phyloP scores from a whole-genome alignment of 1,140 invertebrate species.

The Drosophila kikkawai region DNA sequence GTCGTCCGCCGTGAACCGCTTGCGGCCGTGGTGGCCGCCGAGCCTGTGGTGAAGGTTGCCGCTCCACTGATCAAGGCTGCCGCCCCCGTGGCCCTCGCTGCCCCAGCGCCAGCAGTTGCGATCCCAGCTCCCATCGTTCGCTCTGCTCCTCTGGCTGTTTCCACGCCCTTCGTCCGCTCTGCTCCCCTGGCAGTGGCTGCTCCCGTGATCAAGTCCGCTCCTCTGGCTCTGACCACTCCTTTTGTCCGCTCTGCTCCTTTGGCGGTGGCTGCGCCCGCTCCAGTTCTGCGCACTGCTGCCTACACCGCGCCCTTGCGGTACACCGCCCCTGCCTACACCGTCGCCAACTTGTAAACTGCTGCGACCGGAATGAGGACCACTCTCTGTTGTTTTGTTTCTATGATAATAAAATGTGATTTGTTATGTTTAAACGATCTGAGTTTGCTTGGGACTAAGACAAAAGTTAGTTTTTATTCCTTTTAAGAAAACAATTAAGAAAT shows the following conservation, averaged over 20 bases:
- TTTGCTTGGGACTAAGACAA: neutral
- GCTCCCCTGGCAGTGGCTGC: slow-evolving; percentile 48
- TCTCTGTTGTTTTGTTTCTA: slow-evolving; percentile 29
- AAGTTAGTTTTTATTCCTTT: neutral
- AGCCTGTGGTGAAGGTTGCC: slow-evolving; percentile 63
- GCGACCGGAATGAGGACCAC: neutral
- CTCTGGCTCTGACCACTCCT: slow-evolving; percentile 54
- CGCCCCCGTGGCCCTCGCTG: slow-evolving; percentile 68
- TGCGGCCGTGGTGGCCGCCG: slow-evolving; percentile 56
- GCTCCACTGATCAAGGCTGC: slow-evolving; percentile 53
- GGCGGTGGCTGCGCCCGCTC: slow-evolving; percentile 47
- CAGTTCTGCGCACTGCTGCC: slow-evolving; percentile 41
- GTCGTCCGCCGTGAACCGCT: slow-evolving; percentile 84
- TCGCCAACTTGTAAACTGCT: slow-evolving; percentile 62
- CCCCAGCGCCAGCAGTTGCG: slow-evolving; percentile 43
- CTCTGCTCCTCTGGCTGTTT: slow-evolving; percentile 61
- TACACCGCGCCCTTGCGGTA: slow-evolving; percentile 60
- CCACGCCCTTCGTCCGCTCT: slow-evolving; percentile 51
- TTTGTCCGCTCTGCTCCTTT: slow-evolving; percentile 68
- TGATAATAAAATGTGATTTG: slow-evolving; percentile 70
- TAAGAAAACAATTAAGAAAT: neutral
- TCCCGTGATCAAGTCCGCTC: slow-evolving; percentile 55
- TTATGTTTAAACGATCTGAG: slow-evolving; percentile 9
- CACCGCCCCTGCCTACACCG: slow-evolving; percentile 60
- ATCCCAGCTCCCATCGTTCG: slow-evolving; percentile 66